Conservation (phyloP, 2,113 vertebrate species). For the Steatornis caripensis region DNA sequence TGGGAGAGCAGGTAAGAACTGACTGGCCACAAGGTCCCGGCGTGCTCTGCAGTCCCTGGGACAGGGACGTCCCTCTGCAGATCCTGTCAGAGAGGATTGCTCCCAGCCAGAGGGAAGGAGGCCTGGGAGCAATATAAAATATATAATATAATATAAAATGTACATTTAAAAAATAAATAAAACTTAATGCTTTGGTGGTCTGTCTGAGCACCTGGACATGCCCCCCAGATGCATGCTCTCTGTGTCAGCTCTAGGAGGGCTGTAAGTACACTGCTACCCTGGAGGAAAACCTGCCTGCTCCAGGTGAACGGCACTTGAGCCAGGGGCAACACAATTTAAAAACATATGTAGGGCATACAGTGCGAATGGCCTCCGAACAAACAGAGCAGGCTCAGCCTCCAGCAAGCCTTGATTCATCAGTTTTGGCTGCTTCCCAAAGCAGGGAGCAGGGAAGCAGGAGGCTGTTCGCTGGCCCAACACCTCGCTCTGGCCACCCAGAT, state of each 20-base stretch:
- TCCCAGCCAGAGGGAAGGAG: not conserved
- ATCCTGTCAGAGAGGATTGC: not conserved
- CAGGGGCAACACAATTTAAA: not conserved
- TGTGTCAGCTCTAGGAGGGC: not conserved
- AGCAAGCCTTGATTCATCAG: not conserved
- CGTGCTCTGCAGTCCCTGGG: not conserved
- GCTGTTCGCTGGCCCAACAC: not conserved
- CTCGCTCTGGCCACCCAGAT: not conserved
- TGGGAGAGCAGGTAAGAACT: not conserved
- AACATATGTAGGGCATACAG: not conserved
- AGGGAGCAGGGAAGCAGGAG: not conserved
- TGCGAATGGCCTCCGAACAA: not conserved
- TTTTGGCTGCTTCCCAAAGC: not conserved
- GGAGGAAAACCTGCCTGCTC: not conserved
- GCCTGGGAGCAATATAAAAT: not conserved
- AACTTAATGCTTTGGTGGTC: not conserved
- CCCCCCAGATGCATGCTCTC: not conserved
- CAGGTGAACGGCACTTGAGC: not conserved
- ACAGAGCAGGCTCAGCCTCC: not conserved
- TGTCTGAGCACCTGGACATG: not conserved
- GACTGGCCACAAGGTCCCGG: accelerated
- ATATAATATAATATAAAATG: not conserved
- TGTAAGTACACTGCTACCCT: not conserved
- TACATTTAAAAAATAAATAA: not conserved
- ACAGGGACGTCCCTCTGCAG: not conserved